Evolutionary conservation across 2,888 invertebrate species (phyloP), one percentile per base, ranked within the genome.

Genomic region (Clivina fossor): DNA sequence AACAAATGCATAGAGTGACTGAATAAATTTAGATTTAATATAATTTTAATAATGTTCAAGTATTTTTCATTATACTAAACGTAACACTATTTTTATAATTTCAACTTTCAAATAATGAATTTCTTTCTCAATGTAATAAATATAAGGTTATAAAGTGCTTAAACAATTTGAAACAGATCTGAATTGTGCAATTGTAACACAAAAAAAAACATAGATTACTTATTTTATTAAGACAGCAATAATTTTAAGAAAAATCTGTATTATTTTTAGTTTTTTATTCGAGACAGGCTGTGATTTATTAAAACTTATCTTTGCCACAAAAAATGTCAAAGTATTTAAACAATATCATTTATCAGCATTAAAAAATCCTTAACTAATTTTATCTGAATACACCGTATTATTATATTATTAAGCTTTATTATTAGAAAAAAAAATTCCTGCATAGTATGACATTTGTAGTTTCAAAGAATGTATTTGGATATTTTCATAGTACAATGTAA

Each of bases 1-100:
- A 68, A 46, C 62, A 59, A 35, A 64, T 65, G 26, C 33, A 51
- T 24, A 43, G 60, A 30, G 44, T 67, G 40, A 62, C 63, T 4
- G 66, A 66, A 57, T 64, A 57, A 56, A 20, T 51, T 22, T 24
- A 32, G 11, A 46, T 43, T 33, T 11, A 35, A 26, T 49, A 37
- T 50, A 24, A 7, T 38, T 40, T 33, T 11, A 33, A 22, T 19
- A 40, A 22, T 22, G 20, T 20, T 20, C 19, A 24, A 33, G n/a
- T 44, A 32, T 53, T 44, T 53, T n/a, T n/a, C n/a, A n/a, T n/a
- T 26, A 53, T 11, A 40, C 11, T 8, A 26, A 24, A 43, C 24
- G 40, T 16, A 50, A 43, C 13, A 41, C 30, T 41, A 41, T 50
- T 38, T 50, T 50, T 40, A 40, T 40, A 40, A 40, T 13, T 20